Evolutionary conservation across 2,888 invertebrate genomes (phyloP).

Genomic region (Drosophila falleni): DNA sequence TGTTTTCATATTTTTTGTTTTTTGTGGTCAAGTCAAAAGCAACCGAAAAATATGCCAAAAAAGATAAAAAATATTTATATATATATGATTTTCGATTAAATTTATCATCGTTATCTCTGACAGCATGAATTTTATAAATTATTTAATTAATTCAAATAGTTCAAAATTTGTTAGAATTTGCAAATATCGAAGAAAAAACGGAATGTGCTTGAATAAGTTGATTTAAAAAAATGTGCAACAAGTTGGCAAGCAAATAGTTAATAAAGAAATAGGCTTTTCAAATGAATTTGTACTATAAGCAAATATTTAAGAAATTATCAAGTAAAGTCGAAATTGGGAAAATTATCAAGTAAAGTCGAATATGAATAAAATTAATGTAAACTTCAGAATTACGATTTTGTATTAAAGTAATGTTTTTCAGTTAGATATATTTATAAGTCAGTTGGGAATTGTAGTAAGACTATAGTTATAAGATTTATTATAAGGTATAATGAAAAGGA

Average conservation of each 20-base stretch:
- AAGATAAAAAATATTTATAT: conserved; percentile 65
- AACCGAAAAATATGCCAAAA: conserved; percentile 75
- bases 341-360: conserved; percentile 29
- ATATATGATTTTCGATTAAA: conserved; percentile 59
- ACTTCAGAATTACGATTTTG: neutral
- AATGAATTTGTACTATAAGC: conserved; percentile 22
- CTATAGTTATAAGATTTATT: conserved; percentile 41
- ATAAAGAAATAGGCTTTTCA: conserved; percentile 19
- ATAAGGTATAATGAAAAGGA: conserved; percentile 17
- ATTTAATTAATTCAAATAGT: conserved; percentile 57
- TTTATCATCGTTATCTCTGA: conserved; percentile 46
- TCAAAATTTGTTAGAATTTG: conserved; percentile 10
- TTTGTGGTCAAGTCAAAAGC: conserved; percentile 73
- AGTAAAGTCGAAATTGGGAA: conserved; percentile 21
- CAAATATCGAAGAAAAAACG: conserved; percentile 30
- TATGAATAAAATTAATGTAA: conserved; percentile 11
- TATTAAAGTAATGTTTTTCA: conserved; percentile 21
- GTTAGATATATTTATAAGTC: conserved; percentile 33
- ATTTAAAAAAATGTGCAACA: conserved; percentile 62
- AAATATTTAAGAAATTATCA: conserved; percentile 24
- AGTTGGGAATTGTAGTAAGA: conserved; percentile 43
- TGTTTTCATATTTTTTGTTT: conserved; percentile 52
- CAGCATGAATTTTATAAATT: conserved; percentile 58
- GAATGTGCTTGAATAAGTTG: conserved; percentile 59
- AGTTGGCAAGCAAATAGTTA: conserved; percentile 64